Percentiles rank a stretch among this genome's conserved stretches.
These are phyloP conservation scores for Axis porcinus DNA, from an alignment of 2,113 vertebrate genomes.

Conservation along the genomic window DNA sequence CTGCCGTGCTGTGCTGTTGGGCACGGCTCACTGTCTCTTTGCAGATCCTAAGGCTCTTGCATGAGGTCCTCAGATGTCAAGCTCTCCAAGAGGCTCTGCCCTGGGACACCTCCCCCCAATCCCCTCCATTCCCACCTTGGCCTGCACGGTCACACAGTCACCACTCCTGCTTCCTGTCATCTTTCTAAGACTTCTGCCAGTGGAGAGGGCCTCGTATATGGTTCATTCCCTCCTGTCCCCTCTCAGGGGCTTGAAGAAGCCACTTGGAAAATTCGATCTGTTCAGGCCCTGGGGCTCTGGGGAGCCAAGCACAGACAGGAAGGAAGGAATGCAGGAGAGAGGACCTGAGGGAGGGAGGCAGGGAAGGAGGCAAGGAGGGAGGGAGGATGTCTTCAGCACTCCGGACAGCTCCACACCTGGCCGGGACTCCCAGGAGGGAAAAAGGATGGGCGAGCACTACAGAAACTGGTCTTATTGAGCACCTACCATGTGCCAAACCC, in stretches of 20 bases:
- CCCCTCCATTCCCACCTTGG: not conserved
- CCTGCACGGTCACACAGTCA: fast-evolving
- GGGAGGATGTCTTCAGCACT: slow-evolving; percentile 57
- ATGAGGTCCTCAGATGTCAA: not conserved
- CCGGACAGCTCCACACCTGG: slow-evolving; percentile 40
- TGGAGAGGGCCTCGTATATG: not conserved
- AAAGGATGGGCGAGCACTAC: not conserved
- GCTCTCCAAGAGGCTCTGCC: not conserved
- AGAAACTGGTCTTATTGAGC: not conserved
- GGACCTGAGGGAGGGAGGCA: not conserved
- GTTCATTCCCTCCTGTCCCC: not conserved
- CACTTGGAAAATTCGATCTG: slow-evolving; percentile 54
- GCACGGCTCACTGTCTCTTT: not conserved
- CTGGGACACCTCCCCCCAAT: not conserved
- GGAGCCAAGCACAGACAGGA: not conserved
- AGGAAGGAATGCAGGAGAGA: not conserved
- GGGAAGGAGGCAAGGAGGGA: not conserved
- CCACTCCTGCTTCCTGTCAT: not conserved
- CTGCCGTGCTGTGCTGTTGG: not conserved
- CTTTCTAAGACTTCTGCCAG: not conserved
- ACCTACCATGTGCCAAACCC: not conserved
- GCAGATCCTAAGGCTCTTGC: not conserved
- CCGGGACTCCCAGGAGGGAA: not conserved
- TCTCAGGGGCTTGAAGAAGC: slow-evolving; percentile 11
- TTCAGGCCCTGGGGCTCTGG: slow-evolving; percentile 18